phyloP scores from a whole-genome alignment of 2,113 vertebrate species.

The Burhinus oedicnemus region DNA sequence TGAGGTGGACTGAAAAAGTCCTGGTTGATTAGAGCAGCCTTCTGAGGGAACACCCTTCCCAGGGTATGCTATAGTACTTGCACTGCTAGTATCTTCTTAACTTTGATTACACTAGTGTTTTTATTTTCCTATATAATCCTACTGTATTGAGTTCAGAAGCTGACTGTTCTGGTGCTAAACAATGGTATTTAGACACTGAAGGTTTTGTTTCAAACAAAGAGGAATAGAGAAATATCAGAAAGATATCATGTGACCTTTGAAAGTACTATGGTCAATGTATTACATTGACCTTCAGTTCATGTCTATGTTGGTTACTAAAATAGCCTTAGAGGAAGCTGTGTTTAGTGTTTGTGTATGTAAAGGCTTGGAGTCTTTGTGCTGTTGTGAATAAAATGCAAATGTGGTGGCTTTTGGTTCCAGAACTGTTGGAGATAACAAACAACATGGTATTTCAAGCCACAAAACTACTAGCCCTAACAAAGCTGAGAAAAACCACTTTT shows the following conservation, averaged over 20 bases:
- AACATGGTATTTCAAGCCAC: neutral
- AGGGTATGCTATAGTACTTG: neutral
- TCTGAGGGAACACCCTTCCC: neutral
- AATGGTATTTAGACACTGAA: neutral
- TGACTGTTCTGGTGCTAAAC: neutral
- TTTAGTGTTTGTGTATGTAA: neutral
- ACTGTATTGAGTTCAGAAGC: neutral
- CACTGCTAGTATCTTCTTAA: neutral
- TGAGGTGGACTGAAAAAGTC: neutral
- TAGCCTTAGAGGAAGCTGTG: neutral
- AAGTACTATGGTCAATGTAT: neutral
- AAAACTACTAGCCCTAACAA: neutral
- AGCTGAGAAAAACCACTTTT: neutral
- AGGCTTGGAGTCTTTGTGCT: neutral
- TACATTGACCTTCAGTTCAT: neutral
- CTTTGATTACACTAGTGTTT: neutral
- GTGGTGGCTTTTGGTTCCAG: neutral
- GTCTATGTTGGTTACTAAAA: neutral
- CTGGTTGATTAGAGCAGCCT: neutral
- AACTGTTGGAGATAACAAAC: neutral
- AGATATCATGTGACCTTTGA: neutral
- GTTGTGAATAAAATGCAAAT: neutral
- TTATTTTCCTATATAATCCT: neutral
- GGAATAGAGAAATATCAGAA: neutral
- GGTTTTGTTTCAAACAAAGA: neutral